Evolutionary conservation across 1,140 invertebrate genomes (phyloP), one percentile per base, ranked within the genome.

Genomic region (Macrobrachium rosenbergii): DNA sequence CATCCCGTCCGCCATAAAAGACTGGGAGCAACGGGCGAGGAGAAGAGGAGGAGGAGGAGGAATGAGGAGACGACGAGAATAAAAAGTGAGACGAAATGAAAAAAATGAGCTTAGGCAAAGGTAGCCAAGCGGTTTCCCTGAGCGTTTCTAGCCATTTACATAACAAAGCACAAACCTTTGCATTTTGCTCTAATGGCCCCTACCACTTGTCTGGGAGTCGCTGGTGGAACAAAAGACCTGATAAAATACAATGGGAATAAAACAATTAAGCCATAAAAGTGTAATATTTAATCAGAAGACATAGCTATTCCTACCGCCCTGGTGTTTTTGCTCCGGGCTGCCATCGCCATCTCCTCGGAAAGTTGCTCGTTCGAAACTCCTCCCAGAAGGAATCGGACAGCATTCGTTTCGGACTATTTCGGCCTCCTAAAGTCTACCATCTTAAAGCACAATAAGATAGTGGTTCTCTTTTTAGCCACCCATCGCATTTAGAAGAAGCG

Each of bases 281-380:
- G 83, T 84, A 84, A 84, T 84, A 84, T 84, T 84, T 84, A 84
- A 84, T 84, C 83, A 84, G 83, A 73, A 73, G 83, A 84, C 83
- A 84, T 23, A 62, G 75, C 83, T 64, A 84, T 52, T 84, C 83
- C 75, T 64, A 45, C 75, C 37, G 17, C 23, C 16, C 45, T 59
- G 62, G 43, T 62, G 23, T 63, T 64, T 28, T n/a, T 19, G 73
- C 21, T 76, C 12, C 62, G n/a, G 69, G 23, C 69, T 72, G 52
- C 52, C 52, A 52, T 52, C 52, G 52, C 7, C 69, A 12, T 23
- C 23, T 17, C 8, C 0, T 28, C 37, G 0, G 69, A n/a, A 23
- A 5, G 69, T 43, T 72, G 7, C 64, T 8, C 21, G 69, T 43
- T 72, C 69, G 52, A 52, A 52, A 52, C 52, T 12, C 7, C 12